These are phyloP conservation scores for Akabosia matsudoensis DNA, from an alignment of 1,140 invertebrate genomes.

Conservation along the genomic window DNA sequence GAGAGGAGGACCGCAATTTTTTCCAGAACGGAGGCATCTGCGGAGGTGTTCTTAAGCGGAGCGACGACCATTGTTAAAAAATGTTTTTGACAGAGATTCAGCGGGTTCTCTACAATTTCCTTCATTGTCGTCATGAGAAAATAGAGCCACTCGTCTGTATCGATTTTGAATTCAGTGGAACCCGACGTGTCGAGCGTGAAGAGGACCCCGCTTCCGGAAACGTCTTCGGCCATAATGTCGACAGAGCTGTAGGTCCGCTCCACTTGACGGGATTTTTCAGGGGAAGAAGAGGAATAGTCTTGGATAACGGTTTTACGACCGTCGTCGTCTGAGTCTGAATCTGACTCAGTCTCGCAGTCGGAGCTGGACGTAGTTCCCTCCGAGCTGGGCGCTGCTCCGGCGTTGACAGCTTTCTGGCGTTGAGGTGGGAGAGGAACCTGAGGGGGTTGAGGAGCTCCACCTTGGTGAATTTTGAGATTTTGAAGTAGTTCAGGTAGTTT, in stretches of 20 bases:
- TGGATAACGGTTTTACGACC: conserved; percentile 22
- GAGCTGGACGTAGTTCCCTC: conserved; percentile 33
- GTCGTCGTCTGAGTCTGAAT: conserved; percentile 25
- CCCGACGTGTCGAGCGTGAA: conserved; percentile 46
- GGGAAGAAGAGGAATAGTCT: too few species aligned
- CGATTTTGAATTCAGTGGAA: conserved; percentile 60
- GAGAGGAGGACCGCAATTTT: conserved; percentile 48
- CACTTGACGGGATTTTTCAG: too few species aligned
- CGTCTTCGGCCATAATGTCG: background rate
- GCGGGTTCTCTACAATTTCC: conserved; percentile 45
- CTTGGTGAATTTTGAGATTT: background rate
- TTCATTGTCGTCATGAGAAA: conserved; percentile 57
- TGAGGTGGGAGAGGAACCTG: background rate
- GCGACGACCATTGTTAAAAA: conserved; percentile 48
- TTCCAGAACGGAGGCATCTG: conserved; percentile 47
- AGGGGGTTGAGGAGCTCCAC: background rate
- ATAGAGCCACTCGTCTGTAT: conserved; percentile 78
- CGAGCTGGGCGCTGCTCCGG: conserved; percentile 17
- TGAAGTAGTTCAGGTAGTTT: too few species aligned
- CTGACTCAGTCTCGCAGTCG: conserved; percentile 1
- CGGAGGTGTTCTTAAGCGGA: conserved; percentile 49
- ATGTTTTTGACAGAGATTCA: conserved; percentile 44
- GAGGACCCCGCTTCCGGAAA: background rate
- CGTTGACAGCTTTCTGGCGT: background rate
- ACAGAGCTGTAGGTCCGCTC: too few species aligned